Evolutionary conservation across 2,113 vertebrate genomes (phyloP), one percentile per base, ranked within the genome.

Genomic region (Cinclus cinclus): DNA sequence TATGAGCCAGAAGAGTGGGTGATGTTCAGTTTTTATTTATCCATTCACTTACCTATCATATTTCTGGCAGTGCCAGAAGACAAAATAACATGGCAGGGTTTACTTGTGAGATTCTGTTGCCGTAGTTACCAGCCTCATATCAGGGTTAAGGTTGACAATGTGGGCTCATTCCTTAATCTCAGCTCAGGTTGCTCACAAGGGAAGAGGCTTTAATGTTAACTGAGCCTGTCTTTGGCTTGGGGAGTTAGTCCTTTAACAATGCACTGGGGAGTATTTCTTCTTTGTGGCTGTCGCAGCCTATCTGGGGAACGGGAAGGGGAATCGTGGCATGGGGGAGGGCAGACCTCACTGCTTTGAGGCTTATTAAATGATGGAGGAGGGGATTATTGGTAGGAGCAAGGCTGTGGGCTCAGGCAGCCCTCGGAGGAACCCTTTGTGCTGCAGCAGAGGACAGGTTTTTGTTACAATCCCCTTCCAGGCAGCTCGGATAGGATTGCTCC

Each of bases 91-190:
- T 63, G 93, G 94, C 79, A 70, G 6, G 27, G 87, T 91, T 87
- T 91, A 83, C 95, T 83, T 92, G 92, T 65, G 79, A 88, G 93
- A 83, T 91, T 67, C 92, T 68, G 93, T 96, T 96, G 94, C 88
- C 96, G 93, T 97, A 95, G 95, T 94, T 97, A 97, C 93, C 84
- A 53, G 91, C 87, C 46, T 94, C 91, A 42, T 79, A 69, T 96
- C 94, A 70, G 93, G 93, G 94, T 94, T 95, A 91, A 92, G 94
- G 93, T 94, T 95, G 96, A 92, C 93, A 95, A 71, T 88, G 87
- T 90, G 94, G 91, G 90, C 87, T 94, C 94, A 47, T 80, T 95
- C 87, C 94, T 95, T 95, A 95, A 95, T 94, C 93, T 96, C 91
- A 83, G 87, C 95, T 95, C 94, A 95, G 90, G 87, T 94, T 96